Evolutionary conservation across 2,888 invertebrate species (phyloP), one percentile per base, ranked within the genome.

Genomic region (Synergus umbraculus): DNA sequence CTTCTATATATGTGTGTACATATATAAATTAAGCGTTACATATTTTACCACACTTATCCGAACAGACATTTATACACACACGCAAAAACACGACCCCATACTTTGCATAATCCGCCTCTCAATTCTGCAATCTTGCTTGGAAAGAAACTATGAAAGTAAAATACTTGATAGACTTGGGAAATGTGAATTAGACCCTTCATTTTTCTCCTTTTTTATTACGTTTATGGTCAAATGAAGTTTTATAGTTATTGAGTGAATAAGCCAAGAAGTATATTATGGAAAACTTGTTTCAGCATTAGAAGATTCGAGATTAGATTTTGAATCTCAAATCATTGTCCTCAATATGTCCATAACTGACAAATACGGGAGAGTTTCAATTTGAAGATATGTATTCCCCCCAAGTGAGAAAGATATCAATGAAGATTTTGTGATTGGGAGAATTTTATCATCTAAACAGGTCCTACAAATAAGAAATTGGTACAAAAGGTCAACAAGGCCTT

Each of bases 81-180:
- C 15, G 69, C 37, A 73, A 73, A 54, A 73, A 41, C 73, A 73
- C 49, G 54, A 73, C 73, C 73, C 73, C 73, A 73, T 73, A 73
- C 41, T 58, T 73, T 73, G 54, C 54, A 73, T 73, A 73, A 73
- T 73, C 73, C 10, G 18, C 54, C 73, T 73, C 73, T 41, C 73
- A 13, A 54, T 73, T 58, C 54, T 73, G 73, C 73, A 73, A 58
- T 73, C 49, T 37, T n/a, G 37, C 15, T 41, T 37, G 73, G 37
- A 73, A 69, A 73, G 73, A 73, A 73, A 41, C 73, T 54, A 73
- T 73, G 73, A 73, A 73, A 54, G 54, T 58, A 73, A 73, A n/a
- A 22, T 54, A 54, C 8, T 54, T 54, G 54, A 18, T 22, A 73
- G 29, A 37, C 54, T 54, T 73, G 54, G 54, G 37, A 73, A 54